These are phyloP conservation scores for Drosophila bipectinata DNA, from an alignment of 1,140 invertebrate genomes.

Conservation along the genomic window DNA sequence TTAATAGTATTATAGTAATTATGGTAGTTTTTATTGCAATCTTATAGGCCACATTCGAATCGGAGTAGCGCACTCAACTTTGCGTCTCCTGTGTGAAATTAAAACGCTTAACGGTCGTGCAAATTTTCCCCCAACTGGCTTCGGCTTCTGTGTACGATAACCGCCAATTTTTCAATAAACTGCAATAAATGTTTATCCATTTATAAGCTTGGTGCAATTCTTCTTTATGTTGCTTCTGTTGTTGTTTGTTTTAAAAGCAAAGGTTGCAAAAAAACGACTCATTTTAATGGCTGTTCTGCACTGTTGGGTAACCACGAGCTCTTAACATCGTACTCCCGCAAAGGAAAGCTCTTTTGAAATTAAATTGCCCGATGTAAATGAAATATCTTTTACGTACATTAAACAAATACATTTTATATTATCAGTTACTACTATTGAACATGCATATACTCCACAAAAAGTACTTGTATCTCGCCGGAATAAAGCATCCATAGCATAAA, in stretches of 20 bases:
- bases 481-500: background rate
- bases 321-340: background rate
- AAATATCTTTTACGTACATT: background rate
- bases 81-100: slow-evolving; percentile 71
- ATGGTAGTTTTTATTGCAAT: background rate
- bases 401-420: background rate
- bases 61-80: slow-evolving; percentile 48
- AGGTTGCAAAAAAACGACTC: slow-evolving; percentile 22
- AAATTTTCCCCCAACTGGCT: slow-evolving; percentile 30
- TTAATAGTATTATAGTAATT: background rate
- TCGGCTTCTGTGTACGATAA: slow-evolving; percentile 47
- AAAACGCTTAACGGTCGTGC: slow-evolving; percentile 59
- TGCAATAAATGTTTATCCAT: slow-evolving; percentile 81
- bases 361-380: slow-evolving; percentile 24
- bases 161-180: slow-evolving; percentile 81
- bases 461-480: background rate
- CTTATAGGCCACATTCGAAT: slow-evolving; percentile 4
- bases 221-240: slow-evolving; percentile 37
- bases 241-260: slow-evolving; percentile 51
- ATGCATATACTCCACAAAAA: background rate
- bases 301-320: slow-evolving; percentile 34
- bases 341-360: slow-evolving; percentile 12
- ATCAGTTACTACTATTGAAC: too few relatives aligned
- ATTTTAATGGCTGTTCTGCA: slow-evolving; percentile 47
- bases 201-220: slow-evolving; percentile 68